Evolutionary conservation across 2,888 invertebrate genomes (phyloP), one percentile per base, ranked within the genome.

Genomic region (Cerastoderma edule): DNA sequence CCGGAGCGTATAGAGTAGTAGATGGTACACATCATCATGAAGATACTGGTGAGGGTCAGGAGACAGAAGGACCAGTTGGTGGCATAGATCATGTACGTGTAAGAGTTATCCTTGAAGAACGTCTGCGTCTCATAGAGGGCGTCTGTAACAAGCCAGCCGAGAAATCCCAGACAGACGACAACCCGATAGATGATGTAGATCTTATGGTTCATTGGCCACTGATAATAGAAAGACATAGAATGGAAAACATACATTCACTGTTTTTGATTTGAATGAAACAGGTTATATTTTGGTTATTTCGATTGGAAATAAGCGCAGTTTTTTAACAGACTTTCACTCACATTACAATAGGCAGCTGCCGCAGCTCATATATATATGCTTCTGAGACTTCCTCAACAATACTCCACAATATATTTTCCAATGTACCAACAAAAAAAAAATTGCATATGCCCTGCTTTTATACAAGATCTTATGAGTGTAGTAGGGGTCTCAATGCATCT

Each of bases 11-110:
- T 83, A 35, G 80, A 84, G 69, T 88, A 87, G 68, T 85, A 83
- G 13, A 80, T 46, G 5, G 80, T 80, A 56, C 85, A 86, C 44
- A 85, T 63, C 1, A 89, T 87, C 65, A 85, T 87, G 46, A 87
- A 67, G n/a, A 89, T 28, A 19, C 86, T 73, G 5, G 86, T 84
- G 8, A 89, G 1, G 19, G 80, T 86, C n/a, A 90, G 83, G 22
- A 89, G 72, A 8, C 88, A 57, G 74, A 91, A 88, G 73, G 90
- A 88, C 91, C 91, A 91, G 84, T 91, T 91, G 48, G 91, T 90
- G 39, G 91, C 91, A 74, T 89, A 90, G 22, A 90, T 85, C 19
- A 90, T 82, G 84, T 90, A 91, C 6, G 84, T 80, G 78, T 83
- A 86, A 4, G 82, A 72, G 28, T 85, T 77, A 35, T 86, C 85